Conservation (phyloP, 2,888 invertebrate genomes). For the Gandaritis pyraliata region DNA sequence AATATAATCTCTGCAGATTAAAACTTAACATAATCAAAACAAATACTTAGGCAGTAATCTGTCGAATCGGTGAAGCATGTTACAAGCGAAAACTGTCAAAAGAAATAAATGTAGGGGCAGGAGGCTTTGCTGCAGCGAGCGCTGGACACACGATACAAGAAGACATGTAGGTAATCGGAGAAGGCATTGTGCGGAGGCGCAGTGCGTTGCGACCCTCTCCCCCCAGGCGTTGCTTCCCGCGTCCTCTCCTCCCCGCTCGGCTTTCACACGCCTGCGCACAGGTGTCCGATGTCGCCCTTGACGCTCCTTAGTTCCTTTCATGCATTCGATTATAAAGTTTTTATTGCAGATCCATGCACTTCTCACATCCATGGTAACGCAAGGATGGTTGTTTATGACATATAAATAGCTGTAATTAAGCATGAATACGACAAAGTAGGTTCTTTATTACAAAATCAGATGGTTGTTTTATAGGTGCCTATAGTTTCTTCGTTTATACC, state of each 20-base stretch:
- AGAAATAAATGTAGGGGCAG: conserved; percentile 67
- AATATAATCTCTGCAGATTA: conserved; percentile 32
- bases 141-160: conserved; percentile 74
- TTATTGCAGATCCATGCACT: conserved; percentile 20
- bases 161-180: conserved; percentile 80
- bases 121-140: conserved; percentile 57
- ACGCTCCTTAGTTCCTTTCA: conserved; percentile 71
- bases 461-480: conserved; percentile 3
- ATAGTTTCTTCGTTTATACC: not conserved
- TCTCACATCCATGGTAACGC: conserved; percentile 18
- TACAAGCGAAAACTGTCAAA: conserved; percentile 74
- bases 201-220: conserved; percentile 71
- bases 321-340: conserved; percentile 38
- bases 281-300: conserved; percentile 83
- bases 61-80: conserved; percentile 66
- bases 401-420: conserved; percentile 9
- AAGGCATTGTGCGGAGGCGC: conserved; percentile 79
- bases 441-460: conserved; percentile 3
- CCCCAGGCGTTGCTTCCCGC: conserved; percentile 40
- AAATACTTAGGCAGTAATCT: conserved; percentile 43
- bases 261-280: conserved; percentile 82
- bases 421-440: conserved; percentile 10
- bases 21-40: conserved; percentile 40
- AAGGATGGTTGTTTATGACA: conserved; percentile 12
- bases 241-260: conserved; percentile 49